Percentiles rank a stretch among this genome's conserved stretches.
Conservation (phyloP, 2,888 invertebrate species). For the Drosophila quasianomalipes region DNA sequence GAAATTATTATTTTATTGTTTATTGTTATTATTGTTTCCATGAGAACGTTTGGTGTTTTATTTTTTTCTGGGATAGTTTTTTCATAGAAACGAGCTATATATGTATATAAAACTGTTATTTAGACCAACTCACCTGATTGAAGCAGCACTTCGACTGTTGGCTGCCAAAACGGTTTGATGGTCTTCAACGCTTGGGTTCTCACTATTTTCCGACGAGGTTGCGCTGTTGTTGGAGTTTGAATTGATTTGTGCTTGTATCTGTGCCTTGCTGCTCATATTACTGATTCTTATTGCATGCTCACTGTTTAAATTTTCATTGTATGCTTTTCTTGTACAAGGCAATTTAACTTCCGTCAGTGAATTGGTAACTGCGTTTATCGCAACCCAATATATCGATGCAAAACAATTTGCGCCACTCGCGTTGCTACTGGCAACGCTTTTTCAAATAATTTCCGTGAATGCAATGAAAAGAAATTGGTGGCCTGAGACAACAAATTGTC, state of each 20-base stretch:
- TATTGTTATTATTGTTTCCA: not conserved
- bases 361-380: conserved; percentile 45
- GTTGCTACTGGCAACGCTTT: conserved; percentile 52
- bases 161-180: conserved; percentile 36
- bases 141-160: conserved; percentile 51
- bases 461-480: not conserved
- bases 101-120: not conserved
- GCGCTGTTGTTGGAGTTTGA: conserved; percentile 76
- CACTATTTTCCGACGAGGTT: conserved; percentile 84
- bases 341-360: conserved; percentile 31
- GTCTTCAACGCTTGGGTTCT: conserved; percentile 83
- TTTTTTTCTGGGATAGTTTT: not conserved
- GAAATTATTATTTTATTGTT: not conserved
- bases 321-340: conserved; percentile 30
- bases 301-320: conserved; percentile 57
- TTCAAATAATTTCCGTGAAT: not conserved
- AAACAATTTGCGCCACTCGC: conserved; percentile 51
- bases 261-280: conserved; percentile 60
- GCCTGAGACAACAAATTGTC: not conserved
- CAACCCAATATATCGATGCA: conserved; percentile 68
- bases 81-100: not conserved
- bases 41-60: not conserved
- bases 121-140: conserved; percentile 52
- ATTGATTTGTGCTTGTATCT: conserved; percentile 35
- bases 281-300: conserved; percentile 38